Evolutionary conservation across 2,888 invertebrate species (phyloP).

Genomic region (Dicyrtomina minuta): DNA sequence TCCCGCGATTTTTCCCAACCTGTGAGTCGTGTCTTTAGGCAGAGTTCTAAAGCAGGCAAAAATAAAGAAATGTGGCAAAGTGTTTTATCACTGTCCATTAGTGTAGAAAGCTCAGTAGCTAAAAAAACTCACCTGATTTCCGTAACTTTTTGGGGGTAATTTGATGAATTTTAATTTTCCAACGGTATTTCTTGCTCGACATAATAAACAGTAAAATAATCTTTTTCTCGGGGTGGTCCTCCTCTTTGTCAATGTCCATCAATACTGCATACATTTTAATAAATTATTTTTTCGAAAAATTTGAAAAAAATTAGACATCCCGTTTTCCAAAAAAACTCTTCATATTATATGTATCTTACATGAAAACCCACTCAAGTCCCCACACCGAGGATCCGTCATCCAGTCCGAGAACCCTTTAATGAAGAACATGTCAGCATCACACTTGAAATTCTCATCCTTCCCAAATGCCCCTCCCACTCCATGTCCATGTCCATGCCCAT

Average conservation of each 20-base stretch:
- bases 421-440: conserved; percentile 36
- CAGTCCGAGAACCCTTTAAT: conserved; percentile 36
- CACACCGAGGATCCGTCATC: conserved; percentile 32
- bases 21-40: not conserved
- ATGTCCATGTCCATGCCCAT: not conserved
- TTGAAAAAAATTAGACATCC: not conserved
- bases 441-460: not conserved
- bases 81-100: not conserved
- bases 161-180: conserved; percentile 21
- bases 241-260: conserved; percentile 18
- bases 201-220: conserved; percentile 25
- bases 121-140: conserved; percentile 23
- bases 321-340: not conserved
- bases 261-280: conserved; percentile 8
- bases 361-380: conserved; percentile 21
- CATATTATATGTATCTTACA: conserved; percentile 1
- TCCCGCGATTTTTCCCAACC: not conserved
- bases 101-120: not conserved
- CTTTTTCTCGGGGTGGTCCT: conserved; percentile 14
- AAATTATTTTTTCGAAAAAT: not conserved
- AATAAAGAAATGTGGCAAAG: not conserved
- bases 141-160: not conserved
- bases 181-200: conserved; percentile 28
- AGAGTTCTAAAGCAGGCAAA: too few species aligned
- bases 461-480: not conserved